These are phyloP conservation scores for Manis crassicaudata DNA, from an alignment of 2,797 vertebrate genomes.

Conservation along the genomic window DNA sequence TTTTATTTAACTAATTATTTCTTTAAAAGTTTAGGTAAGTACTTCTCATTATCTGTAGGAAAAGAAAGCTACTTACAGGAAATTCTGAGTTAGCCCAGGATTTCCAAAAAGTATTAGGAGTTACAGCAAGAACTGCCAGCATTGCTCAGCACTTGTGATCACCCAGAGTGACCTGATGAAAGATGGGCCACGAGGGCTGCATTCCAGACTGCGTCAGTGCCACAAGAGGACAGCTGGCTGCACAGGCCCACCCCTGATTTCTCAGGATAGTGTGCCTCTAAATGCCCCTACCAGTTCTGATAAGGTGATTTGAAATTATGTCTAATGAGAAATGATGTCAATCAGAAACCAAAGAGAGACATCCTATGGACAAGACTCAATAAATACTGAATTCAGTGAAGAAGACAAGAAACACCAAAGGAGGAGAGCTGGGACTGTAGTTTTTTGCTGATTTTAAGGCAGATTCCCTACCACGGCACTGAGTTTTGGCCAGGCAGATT, in stretches of 20 bases:
- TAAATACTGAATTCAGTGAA: neutral
- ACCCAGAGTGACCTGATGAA: neutral
- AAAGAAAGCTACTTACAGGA: neutral
- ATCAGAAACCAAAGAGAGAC: neutral
- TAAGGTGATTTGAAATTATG: neutral
- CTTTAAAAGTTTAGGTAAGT: neutral
- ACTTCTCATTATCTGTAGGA: neutral
- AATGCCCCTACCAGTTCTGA: neutral
- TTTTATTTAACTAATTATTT: neutral
- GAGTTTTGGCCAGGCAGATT: neutral
- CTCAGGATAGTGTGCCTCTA: neutral
- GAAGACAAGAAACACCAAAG: neutral
- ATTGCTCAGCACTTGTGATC: neutral
- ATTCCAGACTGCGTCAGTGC: neutral
- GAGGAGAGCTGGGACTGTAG: neutral
- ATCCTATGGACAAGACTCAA: neutral
- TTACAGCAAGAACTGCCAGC: neutral
- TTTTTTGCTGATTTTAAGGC: neutral
- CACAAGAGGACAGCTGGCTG: neutral
- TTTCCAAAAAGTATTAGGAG: neutral
- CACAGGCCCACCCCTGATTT: neutral
- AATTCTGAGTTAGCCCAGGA: neutral
- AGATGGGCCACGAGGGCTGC: fast-evolving
- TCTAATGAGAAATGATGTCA: neutral
- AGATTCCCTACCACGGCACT: neutral